Evolutionary conservation across 2,797 vertebrate species (phyloP).

Genomic region (Sebastes iracundus): DNA sequence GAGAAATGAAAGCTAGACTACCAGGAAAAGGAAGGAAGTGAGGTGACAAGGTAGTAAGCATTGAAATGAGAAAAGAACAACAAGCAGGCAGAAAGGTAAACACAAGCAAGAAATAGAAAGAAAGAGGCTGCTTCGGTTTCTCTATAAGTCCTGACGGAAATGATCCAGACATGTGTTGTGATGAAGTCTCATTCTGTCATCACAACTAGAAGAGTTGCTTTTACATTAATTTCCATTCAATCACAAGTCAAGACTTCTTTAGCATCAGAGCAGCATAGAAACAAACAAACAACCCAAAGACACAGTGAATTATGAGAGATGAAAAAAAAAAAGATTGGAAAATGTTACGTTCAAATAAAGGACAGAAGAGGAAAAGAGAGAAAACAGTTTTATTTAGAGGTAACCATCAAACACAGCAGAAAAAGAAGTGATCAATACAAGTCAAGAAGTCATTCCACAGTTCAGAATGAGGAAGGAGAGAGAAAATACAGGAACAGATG

Average conservation of each 20-base stretch:
- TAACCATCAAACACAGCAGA: conserved; percentile 64
- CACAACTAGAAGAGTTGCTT: background rate
- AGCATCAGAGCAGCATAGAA: background rate
- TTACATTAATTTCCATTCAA: background rate
- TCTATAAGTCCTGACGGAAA: background rate
- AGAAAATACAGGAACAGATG: background rate
- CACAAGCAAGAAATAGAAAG: background rate
- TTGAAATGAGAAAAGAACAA: background rate
- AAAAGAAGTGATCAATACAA: conserved; percentile 29
- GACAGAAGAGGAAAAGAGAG: conserved; percentile 40
- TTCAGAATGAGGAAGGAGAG: background rate
- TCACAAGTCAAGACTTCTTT: background rate
- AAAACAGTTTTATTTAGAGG: conserved; percentile 68
- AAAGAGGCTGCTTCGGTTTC: conserved; percentile 9
- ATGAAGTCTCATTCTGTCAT: background rate
- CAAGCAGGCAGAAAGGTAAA: background rate
- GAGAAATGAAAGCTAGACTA: background rate
- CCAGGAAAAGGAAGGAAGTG: background rate
- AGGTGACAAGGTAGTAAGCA: background rate
- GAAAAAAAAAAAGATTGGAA: background rate
- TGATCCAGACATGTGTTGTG: background rate
- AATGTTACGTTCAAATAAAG: conserved; percentile 24
- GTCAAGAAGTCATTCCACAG: conserved; percentile 1
- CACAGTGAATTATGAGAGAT: background rate
- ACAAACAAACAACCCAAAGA: background rate